These are phyloP conservation scores for Ptychoptera contaminata DNA, from an alignment of 2,888 invertebrate species.

Conservation along the genomic window DNA sequence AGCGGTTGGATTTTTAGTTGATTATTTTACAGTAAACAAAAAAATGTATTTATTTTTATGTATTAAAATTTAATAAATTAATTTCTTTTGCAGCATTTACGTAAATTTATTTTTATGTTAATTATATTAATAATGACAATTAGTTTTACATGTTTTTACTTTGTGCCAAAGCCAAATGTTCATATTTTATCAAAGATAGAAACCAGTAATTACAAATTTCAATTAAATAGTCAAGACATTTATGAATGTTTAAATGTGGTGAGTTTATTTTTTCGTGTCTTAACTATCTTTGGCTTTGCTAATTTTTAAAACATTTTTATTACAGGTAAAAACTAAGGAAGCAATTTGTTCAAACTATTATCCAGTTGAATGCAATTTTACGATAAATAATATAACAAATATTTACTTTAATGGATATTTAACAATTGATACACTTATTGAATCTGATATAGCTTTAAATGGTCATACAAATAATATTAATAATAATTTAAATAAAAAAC, in stretches of 20 bases:
- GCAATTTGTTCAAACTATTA: conserved; percentile 7
- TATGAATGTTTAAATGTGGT: conserved; percentile 14
- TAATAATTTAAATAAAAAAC: too few relatives aligned
- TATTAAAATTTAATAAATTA: not conserved
- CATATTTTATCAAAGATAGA: conserved; percentile 8
- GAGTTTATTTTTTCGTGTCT: too few relatives aligned
- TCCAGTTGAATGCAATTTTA: too few relatives aligned
- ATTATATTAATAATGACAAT: conserved; percentile 48
- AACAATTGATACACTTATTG: too few relatives aligned
- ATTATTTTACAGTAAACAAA: conserved; percentile 43
- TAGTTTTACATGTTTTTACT: conserved; percentile 53
- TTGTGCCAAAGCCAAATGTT: conserved; percentile 35
- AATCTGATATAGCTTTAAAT: too few relatives aligned
- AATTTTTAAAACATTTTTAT: not conserved
- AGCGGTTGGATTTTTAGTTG: conserved; percentile 55
- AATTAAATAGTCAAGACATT: conserved; percentile 7
- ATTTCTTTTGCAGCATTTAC: not conserved
- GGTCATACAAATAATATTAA: too few relatives aligned
- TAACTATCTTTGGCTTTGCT: too few relatives aligned
- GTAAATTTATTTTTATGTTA: conserved; percentile 35
- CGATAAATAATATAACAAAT: too few relatives aligned
- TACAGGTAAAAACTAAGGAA: conserved; percentile 5
- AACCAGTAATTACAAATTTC: too few relatives aligned
- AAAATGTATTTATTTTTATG: not conserved
- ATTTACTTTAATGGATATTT: too few relatives aligned